phyloP scores from a whole-genome alignment of 2,888 invertebrate genomes.

The Tineola bisselliella region DNA sequence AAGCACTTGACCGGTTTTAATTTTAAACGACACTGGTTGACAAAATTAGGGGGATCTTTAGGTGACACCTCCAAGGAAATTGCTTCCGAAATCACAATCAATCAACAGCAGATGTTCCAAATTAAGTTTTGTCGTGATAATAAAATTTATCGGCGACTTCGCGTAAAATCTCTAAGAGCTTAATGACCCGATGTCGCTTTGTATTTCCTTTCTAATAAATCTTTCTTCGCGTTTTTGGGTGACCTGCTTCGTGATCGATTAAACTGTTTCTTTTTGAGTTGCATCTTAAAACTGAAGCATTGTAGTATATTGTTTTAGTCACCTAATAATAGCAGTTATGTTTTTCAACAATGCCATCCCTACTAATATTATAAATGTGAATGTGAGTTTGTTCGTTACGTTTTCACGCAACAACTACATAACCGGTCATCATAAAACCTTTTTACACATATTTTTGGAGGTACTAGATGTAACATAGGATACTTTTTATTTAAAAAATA shows the following conservation, averaged over 20 bases:
- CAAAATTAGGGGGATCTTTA: conserved; percentile 8
- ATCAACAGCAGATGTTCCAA: conserved; percentile 11
- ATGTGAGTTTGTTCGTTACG: too few species aligned
- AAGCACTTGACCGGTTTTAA: conserved; percentile 2
- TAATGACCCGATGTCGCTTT: conserved; percentile 6
- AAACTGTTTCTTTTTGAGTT: neutral
- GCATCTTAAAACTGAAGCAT: neutral
- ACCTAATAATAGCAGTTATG: too few species aligned
- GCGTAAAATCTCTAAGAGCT: conserved; percentile 7
- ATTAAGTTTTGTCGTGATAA: conserved; percentile 10
- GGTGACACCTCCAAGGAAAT: conserved; percentile 9
- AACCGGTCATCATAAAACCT: too few species aligned
- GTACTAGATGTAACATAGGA: too few species aligned
- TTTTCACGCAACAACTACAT: too few species aligned
- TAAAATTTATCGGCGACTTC: conserved; percentile 9
- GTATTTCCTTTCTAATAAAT: conserved; percentile 1
- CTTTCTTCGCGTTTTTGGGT: neutral
- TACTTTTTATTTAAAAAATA: too few species aligned
- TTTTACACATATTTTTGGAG: too few species aligned
- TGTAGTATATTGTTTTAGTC: neutral
- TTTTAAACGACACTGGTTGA: neutral
- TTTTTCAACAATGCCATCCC: too few species aligned
- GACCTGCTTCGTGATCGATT: neutral
- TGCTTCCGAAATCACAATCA: conserved; percentile 9
- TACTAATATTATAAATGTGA: too few species aligned